A percentile compares a stretch with the other conserved stretches of the same genome.
phyloP scores from a whole-genome alignment of 2,113 vertebrate species.

The Megaceryle maxima region DNA sequence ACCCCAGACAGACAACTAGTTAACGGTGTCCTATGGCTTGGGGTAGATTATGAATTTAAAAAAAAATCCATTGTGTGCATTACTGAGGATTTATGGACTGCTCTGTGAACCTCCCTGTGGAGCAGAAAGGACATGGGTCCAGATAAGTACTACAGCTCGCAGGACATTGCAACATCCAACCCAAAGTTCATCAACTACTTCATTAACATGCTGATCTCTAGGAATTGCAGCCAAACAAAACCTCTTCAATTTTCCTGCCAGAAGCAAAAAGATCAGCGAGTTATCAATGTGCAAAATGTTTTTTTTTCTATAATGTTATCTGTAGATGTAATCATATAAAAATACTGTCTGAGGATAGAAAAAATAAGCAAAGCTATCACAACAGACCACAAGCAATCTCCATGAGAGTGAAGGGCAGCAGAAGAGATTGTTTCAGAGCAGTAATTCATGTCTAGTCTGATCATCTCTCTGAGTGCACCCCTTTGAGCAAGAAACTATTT shows the following conservation, averaged over 20 bases:
- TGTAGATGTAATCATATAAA: background rate
- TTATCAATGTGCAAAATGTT: background rate
- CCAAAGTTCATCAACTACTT: conserved; percentile 38
- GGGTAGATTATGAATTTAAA: conserved; percentile 2
- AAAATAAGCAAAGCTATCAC: background rate
- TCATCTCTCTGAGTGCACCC: background rate
- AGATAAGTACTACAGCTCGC: background rate
- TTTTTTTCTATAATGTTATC: background rate
- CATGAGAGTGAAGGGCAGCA: accelerated
- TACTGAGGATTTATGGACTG: conserved; percentile 8
- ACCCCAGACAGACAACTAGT: background rate
- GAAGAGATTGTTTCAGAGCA: background rate
- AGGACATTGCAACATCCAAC: conserved; percentile 32
- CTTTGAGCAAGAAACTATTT: background rate
- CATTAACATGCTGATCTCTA: conserved; percentile 1
- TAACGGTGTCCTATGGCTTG: background rate
- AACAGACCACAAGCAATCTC: background rate
- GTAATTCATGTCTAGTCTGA: background rate
- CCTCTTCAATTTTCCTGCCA: background rate
- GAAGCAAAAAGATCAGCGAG: background rate
- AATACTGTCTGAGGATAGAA: background rate
- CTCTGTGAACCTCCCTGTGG: background rate
- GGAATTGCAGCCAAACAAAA: conserved; percentile 9
- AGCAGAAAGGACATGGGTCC: conserved; percentile 17
- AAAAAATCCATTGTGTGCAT: background rate